Percentiles rank a stretch among this genome's conserved stretches.
phyloP scores from a whole-genome alignment of 23 tunicate species.

The Phallusia fumigata region DNA sequence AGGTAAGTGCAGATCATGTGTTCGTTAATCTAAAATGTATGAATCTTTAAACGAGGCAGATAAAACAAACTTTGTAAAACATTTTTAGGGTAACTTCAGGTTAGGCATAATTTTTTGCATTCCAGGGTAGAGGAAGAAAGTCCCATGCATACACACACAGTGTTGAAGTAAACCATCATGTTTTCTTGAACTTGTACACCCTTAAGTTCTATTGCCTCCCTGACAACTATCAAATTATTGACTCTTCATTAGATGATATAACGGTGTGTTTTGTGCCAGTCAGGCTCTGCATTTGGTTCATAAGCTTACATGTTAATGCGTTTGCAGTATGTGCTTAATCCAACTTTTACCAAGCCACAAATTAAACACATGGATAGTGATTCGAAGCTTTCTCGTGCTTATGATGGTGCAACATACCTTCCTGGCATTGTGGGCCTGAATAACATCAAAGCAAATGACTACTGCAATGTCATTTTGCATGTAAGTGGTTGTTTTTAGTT shows the following conservation, averaged over 20 bases:
- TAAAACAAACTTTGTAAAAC: not conserved
- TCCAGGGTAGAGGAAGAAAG: slow-evolving; percentile 89
- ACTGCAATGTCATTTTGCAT: slow-evolving; percentile 93
- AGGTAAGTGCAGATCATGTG: slow-evolving; percentile 16
- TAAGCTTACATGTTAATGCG: not conserved
- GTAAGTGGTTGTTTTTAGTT: slow-evolving; percentile 11
- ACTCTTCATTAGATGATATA: slow-evolving; percentile 93
- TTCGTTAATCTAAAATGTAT: not conserved
- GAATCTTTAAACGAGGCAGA: not conserved
- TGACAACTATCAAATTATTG: slow-evolving; percentile 91
- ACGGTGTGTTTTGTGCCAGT: slow-evolving; percentile 34
- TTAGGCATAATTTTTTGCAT: not conserved
- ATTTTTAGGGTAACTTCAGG: not conserved
- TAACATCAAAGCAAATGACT: slow-evolving; percentile 96
- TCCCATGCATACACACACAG: slow-evolving; percentile 91
- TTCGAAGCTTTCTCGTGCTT: slow-evolving; percentile 63
- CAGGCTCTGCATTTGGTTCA: not conserved
- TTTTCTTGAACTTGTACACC: slow-evolving; percentile 86
- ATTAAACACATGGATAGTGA: slow-evolving; percentile 51
- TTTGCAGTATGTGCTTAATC: slow-evolving; percentile 81
- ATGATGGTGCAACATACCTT: slow-evolving; percentile 89
- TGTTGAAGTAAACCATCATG: slow-evolving; percentile 92
- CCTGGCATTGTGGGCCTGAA: slow-evolving; percentile 95
- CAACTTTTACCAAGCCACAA: slow-evolving; percentile 70
- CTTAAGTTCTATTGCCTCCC: slow-evolving; percentile 94